Base-by-base conservation (phyloP, 2,888 invertebrate species). In the Branchinecta sandiegonensis region DNA sequence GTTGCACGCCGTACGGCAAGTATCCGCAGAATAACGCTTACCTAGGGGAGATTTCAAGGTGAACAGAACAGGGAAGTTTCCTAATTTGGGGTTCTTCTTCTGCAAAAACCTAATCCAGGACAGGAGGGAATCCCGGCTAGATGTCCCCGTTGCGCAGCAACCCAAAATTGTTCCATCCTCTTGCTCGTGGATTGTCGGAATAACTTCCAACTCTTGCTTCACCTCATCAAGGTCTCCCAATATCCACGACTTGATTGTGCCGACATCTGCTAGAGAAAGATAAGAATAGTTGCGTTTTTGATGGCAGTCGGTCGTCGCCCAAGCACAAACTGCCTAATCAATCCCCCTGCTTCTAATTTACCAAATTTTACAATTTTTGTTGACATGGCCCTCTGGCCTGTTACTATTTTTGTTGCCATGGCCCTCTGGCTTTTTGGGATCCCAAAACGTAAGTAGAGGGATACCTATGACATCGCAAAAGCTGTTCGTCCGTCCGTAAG, bases 101-200 rank as follows among this genome's bases (percentile, higher is more conserved):
- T 94, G 89, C 72, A 94, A 77, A 74, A 88, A 82, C 68, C 91
- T 83, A 75, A 94, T 85, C 94, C 90, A 96, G 0, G 93, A 91
- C n/a, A 94, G 78, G 9, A 96, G 79, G 0, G 95, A 94, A 79
- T 94, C 94, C 78, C 90, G 86, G 70, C 88, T 87, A 14, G 90
- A 90, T 11, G 90, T 88, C 67, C 95, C 95, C 70, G 95, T 94
- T 46, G 92, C 91, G 79, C 93, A 93, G 67, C 93, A 81, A 10
- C 87, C 88, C 72, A 91, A 83, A 74, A 95, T 87, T 0, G 88
- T 88, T 7, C 93, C 94, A 78, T 96, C 94, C 69, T 89, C 87
- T 79, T 96, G 94, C 77, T 94, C 91, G 77, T 97, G 95, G 1
- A 93, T 85, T 46, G 87, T 85, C 11, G 85, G 85, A n/a, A 56